Evolutionary conservation across 2,797 vertebrate genomes (phyloP).

Genomic region (Myotis myotis): DNA sequence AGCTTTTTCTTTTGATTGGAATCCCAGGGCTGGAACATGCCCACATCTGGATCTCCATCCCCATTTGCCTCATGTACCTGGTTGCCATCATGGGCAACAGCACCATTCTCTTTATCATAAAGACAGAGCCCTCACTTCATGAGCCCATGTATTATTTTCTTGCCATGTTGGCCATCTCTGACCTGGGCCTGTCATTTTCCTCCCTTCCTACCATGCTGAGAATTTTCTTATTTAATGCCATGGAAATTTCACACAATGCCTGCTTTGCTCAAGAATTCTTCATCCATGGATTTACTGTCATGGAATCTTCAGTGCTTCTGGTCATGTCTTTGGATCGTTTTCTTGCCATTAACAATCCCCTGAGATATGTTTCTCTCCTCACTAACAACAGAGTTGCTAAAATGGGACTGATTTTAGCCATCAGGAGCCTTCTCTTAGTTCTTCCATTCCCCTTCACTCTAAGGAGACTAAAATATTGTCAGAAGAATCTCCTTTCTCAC

Average conservation of each 20-base stretch:
- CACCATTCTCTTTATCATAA: constrained; percentile 43
- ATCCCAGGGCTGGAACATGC: constrained; percentile 46
- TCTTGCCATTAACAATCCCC: neutral
- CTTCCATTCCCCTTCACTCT: constrained; percentile 58
- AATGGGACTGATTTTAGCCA: neutral
- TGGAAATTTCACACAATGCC: constrained; percentile 23
- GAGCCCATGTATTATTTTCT: constrained; percentile 83
- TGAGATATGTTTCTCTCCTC: constrained; percentile 73
- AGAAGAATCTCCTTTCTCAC: constrained; percentile 55
- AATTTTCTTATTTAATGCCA: constrained; percentile 52
- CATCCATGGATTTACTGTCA: constrained; percentile 35
- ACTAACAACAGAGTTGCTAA: constrained; percentile 54
- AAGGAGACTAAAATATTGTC: constrained; percentile 40
- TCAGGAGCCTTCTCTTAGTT: constrained; percentile 17
- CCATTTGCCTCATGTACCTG: constrained; percentile 33
- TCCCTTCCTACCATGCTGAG: constrained; percentile 8
- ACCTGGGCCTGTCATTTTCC: constrained; percentile 4
- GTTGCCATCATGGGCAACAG: constrained; percentile 34
- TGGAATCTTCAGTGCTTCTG: constrained; percentile 46
- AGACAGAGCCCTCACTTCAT: constrained; percentile 67
- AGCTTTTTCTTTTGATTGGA: constrained; percentile 51
- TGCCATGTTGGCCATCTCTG: constrained; percentile 74
- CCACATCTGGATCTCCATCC: constrained; percentile 10
- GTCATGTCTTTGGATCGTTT: constrained; percentile 43
- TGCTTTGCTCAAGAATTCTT: constrained; percentile 51